These are phyloP conservation scores for Equus quagga DNA, from an alignment of 2,113 vertebrate genomes.

Conservation along the genomic window DNA sequence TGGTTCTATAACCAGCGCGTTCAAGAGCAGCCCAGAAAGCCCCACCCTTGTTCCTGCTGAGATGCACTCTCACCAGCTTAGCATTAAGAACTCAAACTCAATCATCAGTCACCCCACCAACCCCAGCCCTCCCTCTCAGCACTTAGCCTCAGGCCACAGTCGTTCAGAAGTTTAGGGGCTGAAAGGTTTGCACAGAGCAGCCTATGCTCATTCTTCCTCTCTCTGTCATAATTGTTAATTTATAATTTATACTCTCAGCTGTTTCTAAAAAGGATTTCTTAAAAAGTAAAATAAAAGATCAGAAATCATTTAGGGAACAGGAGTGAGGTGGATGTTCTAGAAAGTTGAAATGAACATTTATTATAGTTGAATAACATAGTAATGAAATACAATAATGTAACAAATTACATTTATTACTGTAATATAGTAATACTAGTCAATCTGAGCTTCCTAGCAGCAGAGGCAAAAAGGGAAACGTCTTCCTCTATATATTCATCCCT, in stretches of 20 bases:
- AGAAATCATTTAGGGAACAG: conserved; percentile 40
- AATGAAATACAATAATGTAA: not conserved
- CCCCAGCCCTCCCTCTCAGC: not conserved
- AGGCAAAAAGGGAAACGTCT: not conserved
- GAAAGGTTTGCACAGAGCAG: not conserved
- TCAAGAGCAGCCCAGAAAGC: not conserved
- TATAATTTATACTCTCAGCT: conserved; percentile 63
- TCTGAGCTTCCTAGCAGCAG: conserved; percentile 37
- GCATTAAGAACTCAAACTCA: not conserved
- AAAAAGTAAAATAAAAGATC: conserved; percentile 63
- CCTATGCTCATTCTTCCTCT: not conserved
- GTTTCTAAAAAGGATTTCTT: conserved; percentile 67
- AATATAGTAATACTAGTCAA: not conserved
- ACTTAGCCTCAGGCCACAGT: not conserved
- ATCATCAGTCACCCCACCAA: not conserved
- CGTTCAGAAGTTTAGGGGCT: not conserved
- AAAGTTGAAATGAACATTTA: conserved; percentile 17
- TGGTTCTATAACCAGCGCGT: not conserved
- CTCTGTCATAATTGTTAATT: conserved; percentile 59
- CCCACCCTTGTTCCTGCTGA: not conserved
- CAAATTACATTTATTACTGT: not conserved
- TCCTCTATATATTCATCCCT: not conserved
- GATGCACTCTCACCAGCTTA: not conserved
- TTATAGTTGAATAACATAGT: not conserved
- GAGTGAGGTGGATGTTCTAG: not conserved